Evolutionary conservation across 2,888 invertebrate genomes (phyloP), one percentile per base, ranked within the genome.

Genomic region (Cremastinae sp.): DNA sequence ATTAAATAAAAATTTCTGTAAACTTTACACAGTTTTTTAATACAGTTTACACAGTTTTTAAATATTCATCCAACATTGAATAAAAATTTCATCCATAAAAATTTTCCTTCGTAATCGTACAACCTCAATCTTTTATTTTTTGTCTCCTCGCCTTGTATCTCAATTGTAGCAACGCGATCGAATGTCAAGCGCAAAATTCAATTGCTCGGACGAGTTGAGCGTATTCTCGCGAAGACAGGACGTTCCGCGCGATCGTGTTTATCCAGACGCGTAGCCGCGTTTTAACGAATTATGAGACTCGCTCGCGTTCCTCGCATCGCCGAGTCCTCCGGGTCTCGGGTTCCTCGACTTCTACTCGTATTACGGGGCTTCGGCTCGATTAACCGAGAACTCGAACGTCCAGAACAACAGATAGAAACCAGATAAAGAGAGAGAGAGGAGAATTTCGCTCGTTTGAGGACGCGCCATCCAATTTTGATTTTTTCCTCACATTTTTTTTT

Each of bases 341-440:
- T 79, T 78, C 72, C 80, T 68, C 62, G 28, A 49, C 73, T 56
- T 68, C 78, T 75, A 64, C 71, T 79, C 62, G 74, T 28, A 74
- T 79, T 80, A 69, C 28, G 28, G 5, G 28, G 28, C 56, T 39
- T 66, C 64, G 74, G 41, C 66, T 75, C 66, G 59, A 66, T 75
- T 75, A 55, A 71, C 61, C 61, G 66, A 28, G 70, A 51, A 61
- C 69, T 59, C 69, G 53, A 62, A 69, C 12, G 53, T 16, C 56
- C 28, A 22, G 43, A 59, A 69, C 74, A 47, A 61, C 58, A 20
- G 61, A 28, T 28, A 5, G 28, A 28, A 28, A 28, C 28, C 28
- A 5, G 28, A 28, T 2, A 28, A 5, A 28, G 28, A 28, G 28
- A 2, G 28, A 28, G 2, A 28, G 28, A 28, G 5, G 5, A 28